Base-by-base conservation (phyloP, 2,797 vertebrate genomes). In the Cephalopachus bancanus region DNA sequence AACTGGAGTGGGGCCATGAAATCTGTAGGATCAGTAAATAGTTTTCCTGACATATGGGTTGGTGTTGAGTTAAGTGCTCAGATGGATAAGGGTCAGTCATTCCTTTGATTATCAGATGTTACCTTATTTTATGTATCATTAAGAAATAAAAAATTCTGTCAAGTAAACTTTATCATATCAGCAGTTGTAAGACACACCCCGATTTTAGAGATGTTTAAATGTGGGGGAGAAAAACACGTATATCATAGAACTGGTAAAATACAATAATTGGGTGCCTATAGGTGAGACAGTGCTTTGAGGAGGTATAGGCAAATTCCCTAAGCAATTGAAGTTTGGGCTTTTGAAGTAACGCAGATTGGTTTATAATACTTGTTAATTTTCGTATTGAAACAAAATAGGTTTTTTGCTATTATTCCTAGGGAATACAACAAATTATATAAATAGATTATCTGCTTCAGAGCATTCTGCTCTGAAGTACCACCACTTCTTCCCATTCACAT, bases 1-100 rank as follows among this genome's bases (percentile, higher is more conserved):
- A 99, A 98, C 97, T 64, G 98, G 96, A 98, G 97, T 95, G 99
- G 99, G 89, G 99, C 97, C 0, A 98, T 99, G 93, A 98, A 99
- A 97, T 99, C 99, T 0, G 86, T 99, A 49, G 99, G 99, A 96
- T 99, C 99, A 0, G 99, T 99, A 96, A 99, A 99, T 98, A 99
- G 99, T 67, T 94, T 99, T 20, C 97, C 99, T 98, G 99, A 99
- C 75, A 98, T 99, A 97, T 99, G 99, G 99, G 98, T 99, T 93
- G 99, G 99, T 83, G 98, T 99, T 95, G 99, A 99, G 97, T 98
- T 99, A 89, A 98, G 98, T 89, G 97, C 99, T 98, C 99, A 99
- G 97, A 98, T 99, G 96, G 99, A 99, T 99, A 98, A 99, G 99
- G 97, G 74, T 37, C 76, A 49, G 5, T 78, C 1, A 81, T 88